Evolutionary conservation across 1,140 invertebrate genomes (phyloP).

Genomic region (Drosophila rufa): DNA sequence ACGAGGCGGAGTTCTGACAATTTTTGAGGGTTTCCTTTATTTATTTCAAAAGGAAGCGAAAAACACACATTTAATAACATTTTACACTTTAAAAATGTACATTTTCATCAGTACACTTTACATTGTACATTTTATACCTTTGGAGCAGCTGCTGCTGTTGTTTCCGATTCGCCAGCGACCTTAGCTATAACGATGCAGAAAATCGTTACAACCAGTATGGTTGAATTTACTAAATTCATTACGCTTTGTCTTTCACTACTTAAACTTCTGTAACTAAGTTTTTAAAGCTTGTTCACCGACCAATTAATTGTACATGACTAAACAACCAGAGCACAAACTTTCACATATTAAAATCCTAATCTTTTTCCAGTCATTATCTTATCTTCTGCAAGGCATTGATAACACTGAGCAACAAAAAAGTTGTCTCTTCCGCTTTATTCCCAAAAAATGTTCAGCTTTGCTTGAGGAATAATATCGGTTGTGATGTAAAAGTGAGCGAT

Average conservation of each 20-base stretch:
- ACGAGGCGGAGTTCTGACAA: background rate
- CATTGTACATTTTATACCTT: conserved; percentile 15
- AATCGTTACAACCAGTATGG: conserved; percentile 8
- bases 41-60: background rate
- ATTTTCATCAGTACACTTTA: no score
- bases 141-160: conserved; percentile 3
- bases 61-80: background rate
- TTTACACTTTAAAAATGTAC: background rate
- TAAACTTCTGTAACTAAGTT: background rate
- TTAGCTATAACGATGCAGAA: conserved; percentile 1
- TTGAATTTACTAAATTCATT: conserved; percentile 8
- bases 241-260: background rate
- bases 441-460: background rate
- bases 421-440: background rate
- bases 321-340: conserved; percentile 10
- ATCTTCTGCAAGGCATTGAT: conserved; percentile 17
- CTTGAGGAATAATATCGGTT: no score
- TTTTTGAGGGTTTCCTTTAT: no score
- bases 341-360: conserved; percentile 29
- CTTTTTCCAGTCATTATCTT: conserved; percentile 35
- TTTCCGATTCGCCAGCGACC: background rate
- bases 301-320: conserved; percentile 40
- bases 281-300: conserved; percentile 28
- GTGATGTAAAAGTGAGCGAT: no score
- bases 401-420: conserved; percentile 20